Percentiles rank a stretch among this genome's conserved stretches.
phyloP scores from a whole-genome alignment of 2,888 invertebrate genomes.

The Pedicia rivosa region DNA sequence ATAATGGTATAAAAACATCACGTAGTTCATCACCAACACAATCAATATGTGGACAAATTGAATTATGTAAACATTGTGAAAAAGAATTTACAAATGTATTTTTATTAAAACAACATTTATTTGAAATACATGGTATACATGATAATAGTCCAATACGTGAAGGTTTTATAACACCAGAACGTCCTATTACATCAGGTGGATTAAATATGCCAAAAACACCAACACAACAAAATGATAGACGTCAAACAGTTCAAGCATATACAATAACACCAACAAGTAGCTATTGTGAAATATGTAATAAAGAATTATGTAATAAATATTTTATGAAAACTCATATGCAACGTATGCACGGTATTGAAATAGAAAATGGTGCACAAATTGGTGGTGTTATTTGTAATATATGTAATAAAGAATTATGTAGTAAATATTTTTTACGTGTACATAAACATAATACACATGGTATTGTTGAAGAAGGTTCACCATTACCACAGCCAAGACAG shows the following conservation, averaged over 20 bases:
- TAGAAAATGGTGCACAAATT: conserved; percentile 81
- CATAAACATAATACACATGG: conserved; percentile 98
- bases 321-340: conserved; percentile 99
- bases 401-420: conserved; percentile 95
- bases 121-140: conserved; percentile 44
- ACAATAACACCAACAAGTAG: conserved; percentile 60
- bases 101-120: conserved; percentile 52
- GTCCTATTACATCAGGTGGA: conserved; percentile 20
- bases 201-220: conserved; percentile 14
- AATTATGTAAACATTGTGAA: conserved; percentile 28
- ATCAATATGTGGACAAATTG: conserved; percentile 11
- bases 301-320: conserved; percentile 98
- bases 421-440: conserved; percentile 91
- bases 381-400: conserved; percentile 93
- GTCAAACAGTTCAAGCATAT: conserved; percentile 36
- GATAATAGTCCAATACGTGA: conserved; percentile 25
- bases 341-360: conserved; percentile 92
- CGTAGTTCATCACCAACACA: conserved; percentile 12
- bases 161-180: conserved; percentile 34
- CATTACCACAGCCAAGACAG: conserved; percentile 29
- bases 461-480: conserved; percentile 70
- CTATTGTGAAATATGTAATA: conserved; percentile 95
- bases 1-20: conserved; percentile 9
- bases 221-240: conserved; percentile 25
- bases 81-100: conserved; percentile 45